Base-by-base conservation (phyloP, 2,888 invertebrate genomes). In the Agrotis clavis region DNA sequence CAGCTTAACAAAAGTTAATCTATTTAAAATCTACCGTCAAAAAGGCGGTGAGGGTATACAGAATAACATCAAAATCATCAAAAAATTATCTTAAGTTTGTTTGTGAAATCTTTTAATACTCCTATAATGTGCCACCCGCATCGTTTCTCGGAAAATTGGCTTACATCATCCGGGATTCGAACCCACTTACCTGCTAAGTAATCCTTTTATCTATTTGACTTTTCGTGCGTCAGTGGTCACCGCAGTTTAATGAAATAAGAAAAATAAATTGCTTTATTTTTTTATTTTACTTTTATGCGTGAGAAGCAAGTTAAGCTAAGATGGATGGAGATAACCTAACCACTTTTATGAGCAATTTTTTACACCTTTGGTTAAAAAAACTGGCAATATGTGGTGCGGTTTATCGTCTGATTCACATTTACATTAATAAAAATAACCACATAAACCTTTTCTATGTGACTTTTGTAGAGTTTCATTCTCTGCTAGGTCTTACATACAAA, bases 191-290 rank as follows among this genome's bases (percentile, higher is more conserved):
- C 94, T 93, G 92, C 75, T 82, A 77, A 85, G 83, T 92, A 92
- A 93, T 93, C 93, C 91, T 88, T 86, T 86, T 90, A 90, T 77
- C 87, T 76, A 81, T 88, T 91, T 91, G 90, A 93, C 92, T 93
- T 82, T 76, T 82, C 83, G 72, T 89, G 91, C 90, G 73, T 87
- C 86, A 87, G 69, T 88, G 83, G 74, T 71, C 65, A 70, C 90
- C 88, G 87, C 81, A 72, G 83, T 86, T 90, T 84, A 64, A 61
- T 61, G 13, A 41, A 67, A 71, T 64, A 65, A 59, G 41, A 41
- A 62, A 64, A 73, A 78, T 81, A 81, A 79, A 80, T 82, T 78
- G 71, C 75, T 35, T 73, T 56, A 57, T 71, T 77, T 78, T 75
- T 79, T 79, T 59, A 68, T 77, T 30, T 57, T n/a, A 19, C 9